These are phyloP conservation scores for Rissa tridactyla DNA, from an alignment of 2,113 vertebrate species.

Conservation along the genomic window DNA sequence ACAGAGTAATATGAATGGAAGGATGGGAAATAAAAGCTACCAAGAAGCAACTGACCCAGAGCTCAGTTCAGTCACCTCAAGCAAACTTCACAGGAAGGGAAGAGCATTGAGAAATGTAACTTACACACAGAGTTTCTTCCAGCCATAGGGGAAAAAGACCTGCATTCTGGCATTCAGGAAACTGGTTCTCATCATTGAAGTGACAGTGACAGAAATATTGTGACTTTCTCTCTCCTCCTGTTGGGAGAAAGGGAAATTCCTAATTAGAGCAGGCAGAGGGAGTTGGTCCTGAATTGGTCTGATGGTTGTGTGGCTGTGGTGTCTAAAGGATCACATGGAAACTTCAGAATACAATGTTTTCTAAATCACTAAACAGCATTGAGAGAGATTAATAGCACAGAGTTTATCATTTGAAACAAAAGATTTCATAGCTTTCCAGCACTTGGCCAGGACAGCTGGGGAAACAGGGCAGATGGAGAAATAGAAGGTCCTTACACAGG, in stretches of 20 bases:
- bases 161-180: neutral
- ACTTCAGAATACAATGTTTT: neutral
- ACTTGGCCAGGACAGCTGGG: constrained; percentile 3
- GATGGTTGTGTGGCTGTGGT: neutral
- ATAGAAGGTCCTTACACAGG: neutral
- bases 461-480: constrained; percentile 10
- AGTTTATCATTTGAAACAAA: constrained; percentile 21
- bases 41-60: neutral
- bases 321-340: neutral
- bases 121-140: neutral
- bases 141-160: neutral
- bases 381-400: neutral
- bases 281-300: neutral
- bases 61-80: neutral
- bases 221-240: neutral
- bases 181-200: neutral
- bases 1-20: neutral
- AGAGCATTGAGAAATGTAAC: neutral
- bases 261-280: neutral
- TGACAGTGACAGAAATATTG: neutral
- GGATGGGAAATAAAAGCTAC: neutral
- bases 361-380: neutral
- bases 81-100: neutral
- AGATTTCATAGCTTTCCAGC: neutral
- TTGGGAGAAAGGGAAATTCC: neutral